phyloP scores from a whole-genome alignment of 2,797 vertebrate species.

The Alfaro cultratus region DNA sequence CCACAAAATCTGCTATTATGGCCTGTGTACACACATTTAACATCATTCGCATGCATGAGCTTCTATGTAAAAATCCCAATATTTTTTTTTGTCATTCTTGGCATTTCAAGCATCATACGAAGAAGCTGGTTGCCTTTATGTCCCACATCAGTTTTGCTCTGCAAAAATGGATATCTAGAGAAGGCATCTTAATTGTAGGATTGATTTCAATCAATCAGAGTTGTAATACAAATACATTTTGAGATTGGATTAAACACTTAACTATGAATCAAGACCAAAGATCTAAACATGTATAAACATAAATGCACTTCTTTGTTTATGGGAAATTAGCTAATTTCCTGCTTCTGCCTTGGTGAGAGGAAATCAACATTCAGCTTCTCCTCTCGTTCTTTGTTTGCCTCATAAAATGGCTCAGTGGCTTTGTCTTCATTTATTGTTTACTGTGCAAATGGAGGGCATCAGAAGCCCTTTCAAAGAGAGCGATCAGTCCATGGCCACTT shows the following conservation, averaged over 20 bases:
- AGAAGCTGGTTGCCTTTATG: neutral
- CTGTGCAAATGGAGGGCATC: constrained; percentile 42
- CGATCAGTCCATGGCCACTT: constrained; percentile 46
- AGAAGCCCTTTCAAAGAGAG: constrained; percentile 35
- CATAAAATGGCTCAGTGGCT: constrained; percentile 40
- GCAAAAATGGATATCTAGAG: neutral
- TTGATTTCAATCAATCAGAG: neutral
- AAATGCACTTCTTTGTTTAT: constrained; percentile 5
- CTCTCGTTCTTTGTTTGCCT: constrained; percentile 12
- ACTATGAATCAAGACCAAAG: neutral
- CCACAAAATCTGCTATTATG: neutral
- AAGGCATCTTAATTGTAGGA: neutral
- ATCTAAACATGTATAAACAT: neutral
- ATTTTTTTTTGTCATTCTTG: neutral
- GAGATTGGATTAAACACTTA: neutral
- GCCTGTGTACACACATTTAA: neutral
- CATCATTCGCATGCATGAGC: neutral
- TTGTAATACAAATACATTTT: neutral
- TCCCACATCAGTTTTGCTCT: neutral
- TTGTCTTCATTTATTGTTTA: constrained; percentile 54
- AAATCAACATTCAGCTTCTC: constrained; percentile 18
- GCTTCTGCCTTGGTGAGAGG: constrained; percentile 18
- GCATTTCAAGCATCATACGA: neutral
- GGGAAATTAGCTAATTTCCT: constrained; percentile 27
- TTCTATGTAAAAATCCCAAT: neutral